Base-by-base conservation (phyloP, 2,113 vertebrate genomes). In the Passer domesticus region DNA sequence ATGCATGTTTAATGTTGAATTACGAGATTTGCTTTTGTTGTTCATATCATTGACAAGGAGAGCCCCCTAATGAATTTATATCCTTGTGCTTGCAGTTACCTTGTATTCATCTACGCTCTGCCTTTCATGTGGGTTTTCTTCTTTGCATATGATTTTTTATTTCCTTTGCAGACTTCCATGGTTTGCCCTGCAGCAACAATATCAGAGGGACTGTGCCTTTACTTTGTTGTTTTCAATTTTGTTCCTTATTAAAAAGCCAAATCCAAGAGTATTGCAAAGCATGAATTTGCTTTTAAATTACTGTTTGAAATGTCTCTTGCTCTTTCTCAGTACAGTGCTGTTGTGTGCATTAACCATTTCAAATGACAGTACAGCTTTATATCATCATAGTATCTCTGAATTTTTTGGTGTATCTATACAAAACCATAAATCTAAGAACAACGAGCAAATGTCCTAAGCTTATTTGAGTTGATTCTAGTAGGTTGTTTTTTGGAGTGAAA, bases 191-290 rank as follows among this genome's bases (percentile, higher is more conserved):
- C 70, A 94, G 96, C 96, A 92, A 83, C 83, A 93, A 90, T 96
- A 96, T 96, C 90, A 96, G 90, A 96, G 63, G 73, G 73, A 84
- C 90, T 84, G 47, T 83, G 70, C 66, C 55, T 96, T 92, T 74
- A 70, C 92, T 96, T 94, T 95, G 92, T 96, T 97, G 93, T 90
- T 96, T 97, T 95, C 95, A 90, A 92, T 96, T 97, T 95, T 43
- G 4, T 78, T 96, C 72, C 83, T 95, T 96, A 95, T 96, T 95
- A 96, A 96, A 94, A 94, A 94, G 73, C 76, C 69, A 94, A 91
- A 94, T 95, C 91, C 74, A 49, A 79, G 79, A 75, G 68, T 77
- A 92, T 87, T 94, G 93, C 69, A 94, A 91, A 89, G 76, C 89
- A 94, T 37, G 62, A 91, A 64, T 91, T 95, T 92, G 72, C 84